Conservation (phyloP, 2,113 vertebrate species). For the Catharus minimus region DNA sequence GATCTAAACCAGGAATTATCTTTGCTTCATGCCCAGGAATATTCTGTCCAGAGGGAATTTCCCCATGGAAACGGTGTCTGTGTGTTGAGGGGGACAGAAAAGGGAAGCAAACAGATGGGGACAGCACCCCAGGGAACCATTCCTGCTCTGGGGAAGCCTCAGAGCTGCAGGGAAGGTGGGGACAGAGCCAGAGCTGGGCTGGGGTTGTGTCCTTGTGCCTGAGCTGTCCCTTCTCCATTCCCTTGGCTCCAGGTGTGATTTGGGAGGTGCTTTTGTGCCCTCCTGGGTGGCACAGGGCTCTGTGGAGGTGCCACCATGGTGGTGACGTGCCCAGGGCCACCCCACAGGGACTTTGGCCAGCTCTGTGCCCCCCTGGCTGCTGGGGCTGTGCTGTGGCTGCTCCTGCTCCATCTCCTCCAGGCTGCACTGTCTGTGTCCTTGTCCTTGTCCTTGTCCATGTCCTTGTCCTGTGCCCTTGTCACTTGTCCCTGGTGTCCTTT, state of each 20-base stretch:
- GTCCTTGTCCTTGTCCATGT: too few relatives aligned
- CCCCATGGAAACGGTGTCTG: accelerated
- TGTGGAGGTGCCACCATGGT: accelerated
- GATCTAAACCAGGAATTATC: not conserved
- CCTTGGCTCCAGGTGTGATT: not conserved
- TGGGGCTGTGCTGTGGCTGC: not conserved
- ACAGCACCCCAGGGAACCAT: not conserved
- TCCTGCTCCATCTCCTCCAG: not conserved
- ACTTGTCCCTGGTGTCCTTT: not conserved
- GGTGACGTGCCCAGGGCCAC: not conserved
- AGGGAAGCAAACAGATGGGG: not conserved
- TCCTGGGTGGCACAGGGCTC: not conserved
- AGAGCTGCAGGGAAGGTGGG: accelerated
- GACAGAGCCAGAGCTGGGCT: not conserved
- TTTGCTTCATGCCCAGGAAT: accelerated
- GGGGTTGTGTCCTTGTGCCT: accelerated
- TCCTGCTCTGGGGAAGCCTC: not conserved
- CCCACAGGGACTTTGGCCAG: not conserved
- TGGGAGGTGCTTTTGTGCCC: not conserved
- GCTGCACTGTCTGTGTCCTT: not conserved
- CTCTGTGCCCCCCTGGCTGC: not conserved
- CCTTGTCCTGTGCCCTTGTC: too few relatives aligned
- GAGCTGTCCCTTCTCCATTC: not conserved
- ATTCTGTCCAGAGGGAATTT: not conserved
- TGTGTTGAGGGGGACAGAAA: not conserved